phyloP scores from a whole-genome alignment of 1,140 invertebrate species.

The Brachionus rubens region DNA sequence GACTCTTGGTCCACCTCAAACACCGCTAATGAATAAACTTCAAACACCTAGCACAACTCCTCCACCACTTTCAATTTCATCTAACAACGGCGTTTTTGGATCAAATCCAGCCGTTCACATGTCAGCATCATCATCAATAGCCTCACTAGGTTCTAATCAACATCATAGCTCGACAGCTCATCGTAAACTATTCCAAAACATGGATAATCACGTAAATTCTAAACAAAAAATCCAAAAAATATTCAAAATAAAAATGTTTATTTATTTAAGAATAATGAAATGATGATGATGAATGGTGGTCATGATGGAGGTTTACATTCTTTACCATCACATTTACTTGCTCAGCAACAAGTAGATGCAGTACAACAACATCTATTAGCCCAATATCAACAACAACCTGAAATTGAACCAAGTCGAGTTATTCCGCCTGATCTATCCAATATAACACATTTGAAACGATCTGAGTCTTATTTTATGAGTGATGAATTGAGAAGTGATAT shows the following conservation, averaged over 20 bases:
- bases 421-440: constrained; percentile 21
- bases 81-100: not conserved
- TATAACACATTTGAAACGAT: constrained; percentile 38
- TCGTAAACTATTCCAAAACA: constrained; percentile 11
- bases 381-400: constrained; percentile 10
- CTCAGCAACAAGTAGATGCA: not conserved
- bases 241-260: too few relatives aligned
- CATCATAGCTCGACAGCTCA: constrained; percentile 29
- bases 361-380: not conserved
- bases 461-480: constrained; percentile 46
- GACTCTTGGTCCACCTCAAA: not conserved
- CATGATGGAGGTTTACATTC: not conserved
- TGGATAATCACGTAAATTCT: not conserved
- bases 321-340: not conserved
- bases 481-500: constrained; percentile 44
- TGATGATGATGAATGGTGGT: not conserved
- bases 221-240: not conserved
- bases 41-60: constrained; percentile 33
- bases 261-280: not conserved
- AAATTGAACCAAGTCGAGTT: constrained; percentile 30
- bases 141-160: not conserved
- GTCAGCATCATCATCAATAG: too few relatives aligned
- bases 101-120: not conserved
- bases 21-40: not conserved
- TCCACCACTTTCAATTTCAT: not conserved